phyloP scores from a whole-genome alignment of 2,797 vertebrate genomes.

The Spheniscus humboldti region DNA sequence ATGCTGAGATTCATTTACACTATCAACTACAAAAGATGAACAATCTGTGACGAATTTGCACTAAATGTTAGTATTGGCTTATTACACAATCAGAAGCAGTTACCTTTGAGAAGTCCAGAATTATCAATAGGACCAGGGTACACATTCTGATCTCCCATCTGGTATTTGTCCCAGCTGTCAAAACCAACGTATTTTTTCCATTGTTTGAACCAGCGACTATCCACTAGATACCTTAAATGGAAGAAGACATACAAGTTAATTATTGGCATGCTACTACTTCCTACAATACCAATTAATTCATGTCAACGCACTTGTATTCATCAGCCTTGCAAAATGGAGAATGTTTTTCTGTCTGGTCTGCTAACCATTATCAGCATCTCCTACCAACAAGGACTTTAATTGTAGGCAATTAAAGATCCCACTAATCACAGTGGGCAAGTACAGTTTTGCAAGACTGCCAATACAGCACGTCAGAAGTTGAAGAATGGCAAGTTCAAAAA shows the following conservation, averaged over 20 bases:
- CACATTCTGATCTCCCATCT: constrained; percentile 97
- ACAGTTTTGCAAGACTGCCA: background rate
- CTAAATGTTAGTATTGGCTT: background rate
- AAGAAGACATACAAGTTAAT: constrained; percentile 12
- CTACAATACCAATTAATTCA: background rate
- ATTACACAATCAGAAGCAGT: background rate
- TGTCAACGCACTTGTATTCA: background rate
- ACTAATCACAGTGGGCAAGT: background rate
- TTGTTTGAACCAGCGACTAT: constrained; percentile 99
- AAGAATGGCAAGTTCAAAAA: background rate
- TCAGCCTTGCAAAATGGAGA: background rate
- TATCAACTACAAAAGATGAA: background rate
- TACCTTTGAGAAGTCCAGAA: constrained; percentile 94
- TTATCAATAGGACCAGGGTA: constrained; percentile 98
- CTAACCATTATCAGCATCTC: background rate
- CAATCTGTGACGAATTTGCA: background rate
- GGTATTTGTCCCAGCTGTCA: constrained; percentile 99
- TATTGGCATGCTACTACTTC: background rate
- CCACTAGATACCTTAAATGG: constrained; percentile 90
- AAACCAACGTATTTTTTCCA: constrained; percentile 99
- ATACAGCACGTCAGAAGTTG: background rate
- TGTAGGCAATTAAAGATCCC: background rate
- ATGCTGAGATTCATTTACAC: background rate
- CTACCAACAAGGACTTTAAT: background rate
- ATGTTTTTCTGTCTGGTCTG: background rate